Conservation (phyloP, 2,113 vertebrate species). For the Candoia aspera region DNA sequence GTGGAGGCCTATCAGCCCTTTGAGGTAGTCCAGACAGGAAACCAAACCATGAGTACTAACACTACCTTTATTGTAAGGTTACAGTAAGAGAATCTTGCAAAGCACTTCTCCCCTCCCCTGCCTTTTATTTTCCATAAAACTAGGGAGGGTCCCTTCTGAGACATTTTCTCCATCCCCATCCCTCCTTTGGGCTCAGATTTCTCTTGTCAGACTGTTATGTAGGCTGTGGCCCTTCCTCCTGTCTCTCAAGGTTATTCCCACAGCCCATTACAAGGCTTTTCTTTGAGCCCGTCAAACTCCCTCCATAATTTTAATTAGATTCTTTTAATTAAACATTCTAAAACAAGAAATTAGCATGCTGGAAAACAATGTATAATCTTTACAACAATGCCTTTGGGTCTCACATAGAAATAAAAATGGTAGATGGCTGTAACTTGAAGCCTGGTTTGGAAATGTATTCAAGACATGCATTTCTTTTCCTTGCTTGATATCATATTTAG, state of each 20-base stretch:
- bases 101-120: not conserved
- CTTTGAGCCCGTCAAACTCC: not conserved
- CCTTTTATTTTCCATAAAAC: not conserved
- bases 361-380: not conserved
- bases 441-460: not conserved
- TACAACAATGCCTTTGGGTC: not conserved
- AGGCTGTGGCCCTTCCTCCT: not conserved
- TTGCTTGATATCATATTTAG: not conserved
- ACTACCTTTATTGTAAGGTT: not conserved
- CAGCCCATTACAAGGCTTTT: not conserved
- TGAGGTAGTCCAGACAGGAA: not conserved
- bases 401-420: not conserved
- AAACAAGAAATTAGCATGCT: not conserved
- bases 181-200: not conserved
- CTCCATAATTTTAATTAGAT: not conserved
- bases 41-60: not conserved
- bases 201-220: not conserved
- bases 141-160: not conserved
- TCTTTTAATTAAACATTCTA: not conserved
- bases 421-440: not conserved
- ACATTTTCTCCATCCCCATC: not conserved
- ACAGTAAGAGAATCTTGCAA: not conserved
- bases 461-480: not conserved
- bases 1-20: not conserved
- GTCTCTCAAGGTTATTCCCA: not conserved